phyloP scores from a whole-genome alignment of 2,797 vertebrate species.

The Sebastes kiyomatsui region DNA sequence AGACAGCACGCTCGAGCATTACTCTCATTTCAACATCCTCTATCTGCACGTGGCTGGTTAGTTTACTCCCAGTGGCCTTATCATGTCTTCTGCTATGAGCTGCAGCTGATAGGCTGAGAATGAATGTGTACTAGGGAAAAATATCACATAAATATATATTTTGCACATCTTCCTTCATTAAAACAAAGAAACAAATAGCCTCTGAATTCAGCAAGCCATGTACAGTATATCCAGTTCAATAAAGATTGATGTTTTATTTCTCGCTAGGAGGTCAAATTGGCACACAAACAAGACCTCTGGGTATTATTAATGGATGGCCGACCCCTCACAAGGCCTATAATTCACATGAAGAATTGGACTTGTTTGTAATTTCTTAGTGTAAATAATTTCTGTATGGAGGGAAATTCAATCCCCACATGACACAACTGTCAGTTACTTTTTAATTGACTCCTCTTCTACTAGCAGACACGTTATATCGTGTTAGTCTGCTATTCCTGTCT shows the following conservation, averaged over 20 bases:
- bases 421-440: neutral
- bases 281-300: conserved; percentile 3
- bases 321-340: neutral
- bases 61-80: conserved; percentile 34
- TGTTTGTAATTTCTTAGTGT: conserved; percentile 1
- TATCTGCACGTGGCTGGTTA: conserved; percentile 27
- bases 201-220: neutral
- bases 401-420: neutral
- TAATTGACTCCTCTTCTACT: neutral
- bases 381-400: neutral
- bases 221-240: neutral
- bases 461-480: neutral
- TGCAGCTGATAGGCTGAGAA: conserved; percentile 25
- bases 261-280: neutral
- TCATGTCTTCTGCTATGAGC: conserved; percentile 9
- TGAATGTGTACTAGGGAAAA: neutral
- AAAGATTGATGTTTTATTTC: neutral
- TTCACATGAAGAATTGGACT: neutral
- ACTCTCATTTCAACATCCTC: neutral
- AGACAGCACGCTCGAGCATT: conserved; percentile 36
- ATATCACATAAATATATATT: neutral
- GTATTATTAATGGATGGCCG: conserved; percentile 4
- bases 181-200: conserved; percentile 1
- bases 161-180: neutral
- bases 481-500: neutral